These are phyloP conservation scores for Nomada goodeniana DNA, from an alignment of 2,888 invertebrate genomes.

Conservation along the genomic window DNA sequence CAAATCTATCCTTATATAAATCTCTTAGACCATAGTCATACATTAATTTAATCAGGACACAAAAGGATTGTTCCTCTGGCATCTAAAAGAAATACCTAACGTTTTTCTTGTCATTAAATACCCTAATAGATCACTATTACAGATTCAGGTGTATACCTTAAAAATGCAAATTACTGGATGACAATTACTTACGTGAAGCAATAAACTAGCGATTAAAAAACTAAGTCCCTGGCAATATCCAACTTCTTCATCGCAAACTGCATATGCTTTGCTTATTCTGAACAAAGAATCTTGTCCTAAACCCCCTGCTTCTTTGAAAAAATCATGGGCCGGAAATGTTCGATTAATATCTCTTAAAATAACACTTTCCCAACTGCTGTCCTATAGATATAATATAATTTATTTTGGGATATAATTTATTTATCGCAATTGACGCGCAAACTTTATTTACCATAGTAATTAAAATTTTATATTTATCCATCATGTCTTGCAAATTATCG, in stretches of 20 bases:
- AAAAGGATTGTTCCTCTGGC: slow-evolving; percentile 99
- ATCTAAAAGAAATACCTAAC: slow-evolving; percentile 88
- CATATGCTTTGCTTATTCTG: slow-evolving; percentile 98
- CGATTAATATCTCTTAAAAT: slow-evolving; percentile 98
- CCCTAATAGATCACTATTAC: slow-evolving; percentile 26
- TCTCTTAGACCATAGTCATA: slow-evolving; percentile 97
- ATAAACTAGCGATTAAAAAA: slow-evolving; percentile 97
- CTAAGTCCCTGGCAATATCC: slow-evolving; percentile 99
- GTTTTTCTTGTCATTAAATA: slow-evolving; percentile 52
- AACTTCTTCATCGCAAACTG: slow-evolving; percentile 98
- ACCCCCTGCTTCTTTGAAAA: slow-evolving; percentile 97
- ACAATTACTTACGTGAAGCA: slow-evolving; percentile 92
- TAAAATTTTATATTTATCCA: slow-evolving; percentile 96
- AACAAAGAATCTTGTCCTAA: slow-evolving; percentile 98
- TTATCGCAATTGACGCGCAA: neutral
- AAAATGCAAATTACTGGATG: slow-evolving; percentile 2
- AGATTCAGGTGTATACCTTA: neutral
- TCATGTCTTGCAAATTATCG: slow-evolving; percentile 92
- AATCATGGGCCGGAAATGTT: slow-evolving; percentile 99
- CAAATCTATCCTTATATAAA: slow-evolving; percentile 98
- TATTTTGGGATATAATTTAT: neutral
- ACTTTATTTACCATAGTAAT: slow-evolving; percentile 91
- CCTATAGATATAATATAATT: slow-evolving; percentile 85
- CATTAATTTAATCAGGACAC: slow-evolving; percentile 98
- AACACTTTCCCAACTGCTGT: slow-evolving; percentile 97